phyloP scores from a whole-genome alignment of 2,797 vertebrate genomes.

The Oophaga sylvatica region DNA sequence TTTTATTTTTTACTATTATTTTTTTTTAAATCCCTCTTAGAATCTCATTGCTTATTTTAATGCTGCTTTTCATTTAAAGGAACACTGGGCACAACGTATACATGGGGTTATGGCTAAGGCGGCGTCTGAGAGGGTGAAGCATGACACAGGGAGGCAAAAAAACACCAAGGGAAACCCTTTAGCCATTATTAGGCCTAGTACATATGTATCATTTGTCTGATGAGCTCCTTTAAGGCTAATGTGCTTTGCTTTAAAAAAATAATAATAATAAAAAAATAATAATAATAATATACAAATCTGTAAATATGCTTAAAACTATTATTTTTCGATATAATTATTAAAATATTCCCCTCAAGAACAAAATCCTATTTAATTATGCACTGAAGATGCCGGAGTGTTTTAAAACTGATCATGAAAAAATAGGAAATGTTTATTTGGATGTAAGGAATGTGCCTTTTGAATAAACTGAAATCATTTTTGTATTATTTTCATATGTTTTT shows the following conservation, averaged over 20 bases:
- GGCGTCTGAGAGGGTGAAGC: not conserved
- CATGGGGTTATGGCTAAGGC: not conserved
- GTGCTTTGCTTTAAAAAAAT: constrained; percentile 16
- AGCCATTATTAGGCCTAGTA: not conserved
- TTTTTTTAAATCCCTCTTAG: not conserved
- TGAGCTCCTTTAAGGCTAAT: constrained; percentile 13
- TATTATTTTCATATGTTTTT: constrained; percentile 30
- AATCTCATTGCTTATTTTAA: not conserved
- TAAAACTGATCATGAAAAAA: not conserved
- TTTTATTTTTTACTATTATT: not conserved
- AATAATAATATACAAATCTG: not conserved
- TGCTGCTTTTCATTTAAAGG: not conserved
- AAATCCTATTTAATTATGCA: not conserved
- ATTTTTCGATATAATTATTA: constrained; percentile 50
- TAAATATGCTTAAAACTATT: constrained; percentile 53
- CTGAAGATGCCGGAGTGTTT: not conserved
- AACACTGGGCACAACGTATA: not conserved
- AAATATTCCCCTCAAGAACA: constrained; percentile 22
- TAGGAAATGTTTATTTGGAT: not conserved
- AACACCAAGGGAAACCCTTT: not conserved
- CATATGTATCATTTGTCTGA: not conserved
- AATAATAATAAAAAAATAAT: not conserved
- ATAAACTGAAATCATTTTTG: constrained; percentile 27
- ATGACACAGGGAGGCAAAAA: not conserved
- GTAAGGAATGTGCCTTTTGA: constrained; percentile 22